phyloP scores from a whole-genome alignment of 2,888 invertebrate species.

The Urechis unicinctus region DNA sequence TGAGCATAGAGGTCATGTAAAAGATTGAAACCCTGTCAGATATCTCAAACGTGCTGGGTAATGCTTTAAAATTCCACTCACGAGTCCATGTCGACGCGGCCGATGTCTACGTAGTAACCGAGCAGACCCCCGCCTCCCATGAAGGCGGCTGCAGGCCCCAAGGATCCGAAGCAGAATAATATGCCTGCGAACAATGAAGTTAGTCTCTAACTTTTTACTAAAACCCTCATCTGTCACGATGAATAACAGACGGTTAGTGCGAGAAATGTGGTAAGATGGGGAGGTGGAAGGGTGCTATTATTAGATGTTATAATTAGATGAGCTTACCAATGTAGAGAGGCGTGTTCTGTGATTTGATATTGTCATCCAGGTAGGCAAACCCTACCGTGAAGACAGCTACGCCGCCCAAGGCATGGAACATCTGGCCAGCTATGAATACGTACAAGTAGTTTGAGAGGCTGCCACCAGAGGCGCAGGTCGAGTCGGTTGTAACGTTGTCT shows the following conservation, averaged over 20 bases:
- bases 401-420: neutral
- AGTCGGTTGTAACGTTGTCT: neutral
- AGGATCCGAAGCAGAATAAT: slow-evolving; percentile 30
- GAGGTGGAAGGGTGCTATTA: no score
- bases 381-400: neutral
- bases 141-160: slow-evolving; percentile 42
- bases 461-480: no score
- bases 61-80: slow-evolving; percentile 4
- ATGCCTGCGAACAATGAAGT: slow-evolving; percentile 24
- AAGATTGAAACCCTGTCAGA: neutral
- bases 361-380: no score
- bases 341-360: no score
- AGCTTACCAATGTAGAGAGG: no score
- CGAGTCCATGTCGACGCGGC: slow-evolving; percentile 24
- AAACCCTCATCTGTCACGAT: no score
- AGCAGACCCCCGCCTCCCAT: slow-evolving; percentile 37
- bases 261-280: no score
- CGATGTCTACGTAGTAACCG: slow-evolving; percentile 36
- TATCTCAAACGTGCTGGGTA: neutral
- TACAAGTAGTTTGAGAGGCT: neutral
- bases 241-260: no score
- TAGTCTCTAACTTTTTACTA: no score
- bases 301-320: no score
- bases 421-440: neutral
- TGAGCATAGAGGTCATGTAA: no score